phyloP scores from a whole-genome alignment of 2,888 invertebrate genomes.

The Latrodectus hesperus region DNA sequence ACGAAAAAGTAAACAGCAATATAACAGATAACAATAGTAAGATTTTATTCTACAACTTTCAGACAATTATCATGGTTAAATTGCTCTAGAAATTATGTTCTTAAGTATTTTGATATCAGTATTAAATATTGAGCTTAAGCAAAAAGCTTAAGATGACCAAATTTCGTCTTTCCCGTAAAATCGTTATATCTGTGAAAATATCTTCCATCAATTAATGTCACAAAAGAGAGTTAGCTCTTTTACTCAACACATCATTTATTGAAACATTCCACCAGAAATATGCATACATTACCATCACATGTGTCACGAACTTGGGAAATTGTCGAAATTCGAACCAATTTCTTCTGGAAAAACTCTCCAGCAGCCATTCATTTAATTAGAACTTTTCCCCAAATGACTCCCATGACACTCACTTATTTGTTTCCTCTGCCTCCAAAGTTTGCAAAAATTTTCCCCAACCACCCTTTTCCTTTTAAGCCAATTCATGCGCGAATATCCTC shows the following conservation, averaged over 20 bases:
- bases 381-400: constrained; percentile 45
- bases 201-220: too few relatives aligned
- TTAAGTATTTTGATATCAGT: too few relatives aligned
- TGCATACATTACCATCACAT: constrained; percentile 37
- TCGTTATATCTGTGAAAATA: too few relatives aligned
- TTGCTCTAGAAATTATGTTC: too few relatives aligned
- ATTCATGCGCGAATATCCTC: constrained; percentile 33
- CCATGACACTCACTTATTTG: constrained; percentile 16
- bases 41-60: too few relatives aligned
- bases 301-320: constrained; percentile 26
- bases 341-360: constrained; percentile 16
- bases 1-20: too few relatives aligned
- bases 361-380: constrained; percentile 48
- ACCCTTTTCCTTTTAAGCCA: constrained; percentile 15
- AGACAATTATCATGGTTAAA: too few relatives aligned
- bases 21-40: too few relatives aligned
- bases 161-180: too few relatives aligned
- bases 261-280: constrained; percentile 4
- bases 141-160: too few relatives aligned
- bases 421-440: constrained; percentile 8
- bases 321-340: constrained; percentile 21
- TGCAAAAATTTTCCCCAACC: constrained; percentile 17
- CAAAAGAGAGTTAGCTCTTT: too few relatives aligned
- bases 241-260: background rate
- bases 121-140: too few relatives aligned